Evolutionary conservation across 2,888 invertebrate genomes (phyloP).

Genomic region (Scrobipalpa atriplicella): DNA sequence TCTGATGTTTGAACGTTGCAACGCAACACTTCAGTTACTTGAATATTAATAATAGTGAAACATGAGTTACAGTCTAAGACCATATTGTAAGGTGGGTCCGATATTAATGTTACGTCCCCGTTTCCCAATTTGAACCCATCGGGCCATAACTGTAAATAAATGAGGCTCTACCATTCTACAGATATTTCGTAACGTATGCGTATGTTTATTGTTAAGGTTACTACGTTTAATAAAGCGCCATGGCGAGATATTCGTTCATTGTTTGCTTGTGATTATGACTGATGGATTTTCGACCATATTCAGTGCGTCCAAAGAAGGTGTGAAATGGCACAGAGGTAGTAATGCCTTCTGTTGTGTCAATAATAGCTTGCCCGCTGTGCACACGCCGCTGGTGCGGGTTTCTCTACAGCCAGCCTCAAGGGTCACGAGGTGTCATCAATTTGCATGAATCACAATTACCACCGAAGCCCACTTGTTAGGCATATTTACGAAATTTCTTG

Average conservation of each 20-base stretch:
- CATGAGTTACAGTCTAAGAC: background rate
- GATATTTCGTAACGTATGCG: constrained; percentile 19
- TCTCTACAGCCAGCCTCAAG: constrained; percentile 32
- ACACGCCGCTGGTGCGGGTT: constrained; percentile 35
- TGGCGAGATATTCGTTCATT: constrained; percentile 8
- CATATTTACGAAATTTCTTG: constrained; percentile 46
- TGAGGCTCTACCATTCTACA: background rate
- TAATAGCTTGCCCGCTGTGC: constrained; percentile 38
- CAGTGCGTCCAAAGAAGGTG: constrained; percentile 7
- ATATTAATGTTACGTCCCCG: constrained; percentile 7
- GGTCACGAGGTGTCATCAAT: constrained; percentile 40
- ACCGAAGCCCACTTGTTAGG: constrained; percentile 34
- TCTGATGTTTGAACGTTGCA: background rate
- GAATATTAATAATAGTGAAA: background rate
- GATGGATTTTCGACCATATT: constrained; percentile 17
- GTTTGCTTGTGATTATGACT: constrained; percentile 12
- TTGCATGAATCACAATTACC: constrained; percentile 55
- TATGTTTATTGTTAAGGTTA: constrained; percentile 24
- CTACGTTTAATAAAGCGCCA: constrained; percentile 3
- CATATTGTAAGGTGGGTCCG: background rate
- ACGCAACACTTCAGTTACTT: background rate
- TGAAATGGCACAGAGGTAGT: constrained; percentile 23
- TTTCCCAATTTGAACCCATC: background rate
- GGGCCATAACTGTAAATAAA: constrained; percentile 1
- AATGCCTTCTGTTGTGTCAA: constrained; percentile 33